Base-by-base conservation (phyloP, 1,140 invertebrate genomes). In the Aethina tumida region DNA sequence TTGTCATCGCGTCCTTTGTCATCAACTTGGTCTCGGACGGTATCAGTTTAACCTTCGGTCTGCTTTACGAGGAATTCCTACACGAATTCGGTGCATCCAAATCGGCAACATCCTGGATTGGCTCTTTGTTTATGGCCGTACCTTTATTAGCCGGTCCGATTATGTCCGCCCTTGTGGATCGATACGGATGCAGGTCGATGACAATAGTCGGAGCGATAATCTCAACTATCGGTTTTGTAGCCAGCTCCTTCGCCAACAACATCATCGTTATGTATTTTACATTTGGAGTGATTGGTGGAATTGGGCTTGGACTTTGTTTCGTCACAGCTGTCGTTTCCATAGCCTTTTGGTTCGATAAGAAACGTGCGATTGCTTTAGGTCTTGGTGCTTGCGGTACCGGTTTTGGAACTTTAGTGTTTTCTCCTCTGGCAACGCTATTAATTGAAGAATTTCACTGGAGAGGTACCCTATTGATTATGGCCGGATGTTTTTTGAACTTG, bases 1-100 rank as follows among this genome's bases (percentile, higher is more conserved):
- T 95, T 0, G 88, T 94, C 0, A 58, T 80, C 3, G 76, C 87
- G 0, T 88, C 87, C 0, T 73, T 95, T 35, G 55, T 92, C 21
- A 80, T 92, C 24, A 90, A 87, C 15, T 76, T 94, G 63, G 84
- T 96, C n/a, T 86, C 89, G n/a, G 93, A 97, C 60, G 93, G 92
- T 0, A 79, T 96, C 6, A 88, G 87, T 18, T 93, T 94, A 55
- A 91, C 89, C 1, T 94, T 95, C 59, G 92, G 92, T 0, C 64
- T 95, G 0, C 72, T 96, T 9, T 90, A 87, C 51, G 79, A 83
- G 0, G 81, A 94, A 52, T 84, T 97, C 53, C 64, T 90, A n/a
- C 68, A 79, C 4, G 79, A 92, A 52, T 97, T 94, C 57, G 67
- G 73, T 5, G 80, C 81, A 22, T 79, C 76, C 17, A 86, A 87